Evolutionary conservation across 2,888 invertebrate genomes (phyloP).

Genomic region (Dasysyrphus tricinctus): DNA sequence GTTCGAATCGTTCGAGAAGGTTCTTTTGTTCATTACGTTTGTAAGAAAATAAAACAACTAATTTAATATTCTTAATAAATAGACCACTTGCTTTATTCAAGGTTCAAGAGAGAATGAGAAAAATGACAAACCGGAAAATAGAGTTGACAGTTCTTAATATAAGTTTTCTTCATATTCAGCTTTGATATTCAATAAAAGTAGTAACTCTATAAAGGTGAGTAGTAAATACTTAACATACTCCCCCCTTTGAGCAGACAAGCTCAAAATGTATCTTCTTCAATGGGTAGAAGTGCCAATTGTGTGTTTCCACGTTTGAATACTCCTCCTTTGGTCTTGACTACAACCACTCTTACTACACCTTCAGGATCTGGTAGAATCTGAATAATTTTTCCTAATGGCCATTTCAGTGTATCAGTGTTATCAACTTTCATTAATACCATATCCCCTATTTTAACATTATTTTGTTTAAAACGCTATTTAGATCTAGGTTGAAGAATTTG

Average conservation of each 20-base stretch:
- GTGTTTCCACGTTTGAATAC: not conserved
- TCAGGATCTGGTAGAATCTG: constrained; percentile 8
- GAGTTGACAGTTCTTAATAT: too few relatives aligned
- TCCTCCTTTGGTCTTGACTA: not conserved
- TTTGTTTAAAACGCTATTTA: constrained; percentile 5
- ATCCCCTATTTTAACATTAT: not conserved
- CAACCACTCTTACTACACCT: constrained; percentile 6
- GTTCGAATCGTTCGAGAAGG: too few relatives aligned
- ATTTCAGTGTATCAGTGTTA: constrained; percentile 1
- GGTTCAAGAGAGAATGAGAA: too few relatives aligned
- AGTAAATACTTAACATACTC: constrained; percentile 13
- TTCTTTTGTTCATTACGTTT: too few relatives aligned
- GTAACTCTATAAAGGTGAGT: too few relatives aligned
- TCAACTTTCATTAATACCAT: constrained; percentile 4
- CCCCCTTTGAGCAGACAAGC: not conserved
- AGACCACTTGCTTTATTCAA: too few relatives aligned
- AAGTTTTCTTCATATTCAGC: too few relatives aligned
- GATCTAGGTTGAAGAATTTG: constrained; percentile 22
- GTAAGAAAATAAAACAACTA: too few relatives aligned
- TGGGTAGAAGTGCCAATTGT: not conserved
- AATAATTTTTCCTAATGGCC: constrained; percentile 7
- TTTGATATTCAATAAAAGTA: too few relatives aligned
- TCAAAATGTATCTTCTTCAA: constrained; percentile 5
- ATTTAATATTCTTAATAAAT: too few relatives aligned
- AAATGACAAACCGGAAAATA: too few relatives aligned